Evolutionary conservation across 2,888 invertebrate genomes (phyloP).

Genomic region (Panorpa germanica): DNA sequence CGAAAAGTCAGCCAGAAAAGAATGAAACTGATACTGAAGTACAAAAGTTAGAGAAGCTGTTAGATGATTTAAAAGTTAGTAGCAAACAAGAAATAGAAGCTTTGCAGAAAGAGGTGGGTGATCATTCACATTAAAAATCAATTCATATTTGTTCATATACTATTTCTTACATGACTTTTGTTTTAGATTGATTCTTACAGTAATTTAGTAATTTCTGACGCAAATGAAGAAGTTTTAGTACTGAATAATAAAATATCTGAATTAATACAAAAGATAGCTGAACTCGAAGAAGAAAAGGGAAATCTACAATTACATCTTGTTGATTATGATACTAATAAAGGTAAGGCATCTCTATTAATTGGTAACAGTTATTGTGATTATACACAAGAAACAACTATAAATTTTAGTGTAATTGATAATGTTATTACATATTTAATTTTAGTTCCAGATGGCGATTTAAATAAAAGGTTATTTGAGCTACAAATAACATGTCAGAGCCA

Average conservation of each 20-base stretch:
- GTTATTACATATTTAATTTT: not conserved
- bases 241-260: conserved; percentile 40
- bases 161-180: too few species aligned
- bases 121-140: too few species aligned
- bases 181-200: conserved; percentile 43
- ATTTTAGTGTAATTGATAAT: conserved; percentile 2
- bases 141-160: conserved; percentile 21
- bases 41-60: conserved; percentile 28
- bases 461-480: conserved; percentile 12
- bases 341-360: not conserved
- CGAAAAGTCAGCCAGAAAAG: too few species aligned
- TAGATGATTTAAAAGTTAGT: conserved; percentile 24
- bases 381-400: conserved; percentile 1
- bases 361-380: conserved; percentile 1
- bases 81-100: conserved; percentile 28
- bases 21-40: too few species aligned
- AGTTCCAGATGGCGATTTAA: not conserved
- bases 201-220: conserved; percentile 45
- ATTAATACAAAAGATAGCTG: conserved; percentile 56
- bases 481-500: conserved; percentile 18
- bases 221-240: conserved; percentile 44
- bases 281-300: conserved; percentile 81
- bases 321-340: conserved; percentile 43
- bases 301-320: conserved; percentile 72
- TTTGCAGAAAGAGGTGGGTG: conserved; percentile 51